Evolutionary conservation across 2,888 invertebrate genomes (phyloP).

Genomic region (Lithodes maja): DNA sequence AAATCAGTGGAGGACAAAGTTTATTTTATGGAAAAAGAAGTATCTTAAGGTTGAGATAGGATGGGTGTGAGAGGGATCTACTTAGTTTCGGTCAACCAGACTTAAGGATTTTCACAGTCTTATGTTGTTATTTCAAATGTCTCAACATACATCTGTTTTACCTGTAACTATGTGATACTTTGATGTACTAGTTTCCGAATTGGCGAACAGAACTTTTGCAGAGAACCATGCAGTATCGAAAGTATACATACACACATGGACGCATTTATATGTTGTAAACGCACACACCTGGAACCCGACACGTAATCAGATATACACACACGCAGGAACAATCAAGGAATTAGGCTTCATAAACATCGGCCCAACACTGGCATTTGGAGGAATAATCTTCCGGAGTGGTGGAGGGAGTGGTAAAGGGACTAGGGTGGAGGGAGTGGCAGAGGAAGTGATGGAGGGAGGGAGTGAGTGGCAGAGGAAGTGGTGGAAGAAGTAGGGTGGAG

Average conservation of each 20-base stretch:
- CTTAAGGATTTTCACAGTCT: no score
- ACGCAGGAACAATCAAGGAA: slow-evolving; percentile 10
- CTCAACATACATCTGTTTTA: no score
- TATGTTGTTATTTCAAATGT: no score
- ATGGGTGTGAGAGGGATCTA: no score
- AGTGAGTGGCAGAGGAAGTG: not conserved
- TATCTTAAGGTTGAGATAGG: no score
- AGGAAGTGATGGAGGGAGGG: not conserved
- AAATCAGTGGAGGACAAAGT: no score
- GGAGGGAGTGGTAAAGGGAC: not conserved
- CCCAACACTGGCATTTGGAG: not conserved
- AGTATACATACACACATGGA: not conserved
- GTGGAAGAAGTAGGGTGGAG: not conserved
- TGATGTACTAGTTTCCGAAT: no score
- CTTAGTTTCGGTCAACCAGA: no score
- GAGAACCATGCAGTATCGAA: no score
- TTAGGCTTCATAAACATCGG: not conserved
- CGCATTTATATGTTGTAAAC: not conserved
- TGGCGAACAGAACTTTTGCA: no score
- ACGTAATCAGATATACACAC: not conserved
- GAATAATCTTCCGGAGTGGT: not conserved
- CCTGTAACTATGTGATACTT: no score
- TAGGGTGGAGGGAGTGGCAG: not conserved
- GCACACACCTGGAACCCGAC: not conserved
- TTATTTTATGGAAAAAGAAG: no score